Base-by-base conservation (phyloP, 2,113 vertebrate genomes). In the Condylura cristata region DNA sequence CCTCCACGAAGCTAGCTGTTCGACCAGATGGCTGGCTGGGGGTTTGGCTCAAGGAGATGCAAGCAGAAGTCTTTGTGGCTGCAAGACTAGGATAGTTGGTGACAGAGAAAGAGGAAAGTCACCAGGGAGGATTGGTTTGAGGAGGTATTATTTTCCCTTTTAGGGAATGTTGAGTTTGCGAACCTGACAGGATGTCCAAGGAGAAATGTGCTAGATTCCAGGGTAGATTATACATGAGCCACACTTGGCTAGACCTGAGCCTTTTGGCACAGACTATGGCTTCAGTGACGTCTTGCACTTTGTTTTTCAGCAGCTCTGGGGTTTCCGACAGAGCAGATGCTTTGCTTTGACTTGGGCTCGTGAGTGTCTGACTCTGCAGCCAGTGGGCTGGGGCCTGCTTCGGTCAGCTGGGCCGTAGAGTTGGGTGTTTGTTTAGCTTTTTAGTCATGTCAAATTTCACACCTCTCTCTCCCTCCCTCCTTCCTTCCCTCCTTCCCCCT, bases 191-290 rank as follows among this genome's bases (percentile, higher is more conserved):
- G 66, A 58, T 39, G 53, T 56, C 61, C 37, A 13, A 22, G 63
- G 66, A 61, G 51, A 46, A 30, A 68, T 41, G 30, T 91, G 76
- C 86, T 78, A 24, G 76, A 61, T 85, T 60, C 80, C 86, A 75
- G 44, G 70, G 60, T 85, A 80, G 90, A 84, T 95, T 89, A 8
- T 96, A 90, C 65, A 28, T 75, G 66, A 97, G 63, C n/a, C 61
- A 30, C 79, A 44, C 74, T 96, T 95, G 60, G 74, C 66, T 91
- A n/a, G 97, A 34, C 51, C 96, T 48, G 6, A 37, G 24, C 44
- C 93, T 96, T 96, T 78, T 20, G 94, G 68, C 96, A 46, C 71
- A 87, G 96, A 70, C 97, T 95, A 87, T 90, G 96, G 94, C 78
- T 96, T 96, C 96, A 90, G 56, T 68, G 13, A 78, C 80, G 78